Evolutionary conservation across 2,113 vertebrate genomes (phyloP), one percentile per base, ranked within the genome.

Genomic region (Dipodomys merriami): DNA sequence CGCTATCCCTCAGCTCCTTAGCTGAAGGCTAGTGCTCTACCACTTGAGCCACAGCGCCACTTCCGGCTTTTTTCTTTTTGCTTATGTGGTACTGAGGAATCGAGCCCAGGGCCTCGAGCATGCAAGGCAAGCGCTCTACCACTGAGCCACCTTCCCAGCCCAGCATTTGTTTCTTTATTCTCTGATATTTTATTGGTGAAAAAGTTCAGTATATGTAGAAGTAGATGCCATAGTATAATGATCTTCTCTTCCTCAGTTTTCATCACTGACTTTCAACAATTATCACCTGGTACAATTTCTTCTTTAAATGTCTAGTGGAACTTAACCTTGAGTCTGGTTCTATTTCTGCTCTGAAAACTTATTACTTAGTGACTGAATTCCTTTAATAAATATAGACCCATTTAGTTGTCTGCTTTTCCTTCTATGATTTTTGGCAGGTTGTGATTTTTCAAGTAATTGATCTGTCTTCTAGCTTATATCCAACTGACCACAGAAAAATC

Each of bases 141-240:
- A n/a, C n/a, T n/a, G n/a, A n/a, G n/a, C n/a, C n/a, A n/a, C n/a
- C n/a, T n/a, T n/a, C n/a, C n/a, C n/a, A n/a, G n/a, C n/a, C n/a
- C n/a, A 18, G 67, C 11, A 81, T 96, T 92, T 91, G 11, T 69
- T 81, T 81, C 62, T 81, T 64, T 79, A 88, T 83, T 65, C 57
- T 18, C 11, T 68, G 13, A 39, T 60, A 35, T 84, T 93, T 44
- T 83, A 83, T 65, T 83, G 64, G 62, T 9, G 30, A 57, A 89
- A 89, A 62, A 15, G 12, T 13, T 39, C 76, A 6, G 91, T 49
- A 49, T 49, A 49, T 49, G 49, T 3, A 91, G 29, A 91, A 84
- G 29, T 84, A 71, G 1, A 49, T 23, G 27, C 20, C 76, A 29
- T 65, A 67, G 39, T 72, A 33, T 80, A 79, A 69, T 83, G 39